These are phyloP conservation scores for Phyllotreta striolata DNA, from an alignment of 2,888 invertebrate genomes.

Conservation along the genomic window DNA sequence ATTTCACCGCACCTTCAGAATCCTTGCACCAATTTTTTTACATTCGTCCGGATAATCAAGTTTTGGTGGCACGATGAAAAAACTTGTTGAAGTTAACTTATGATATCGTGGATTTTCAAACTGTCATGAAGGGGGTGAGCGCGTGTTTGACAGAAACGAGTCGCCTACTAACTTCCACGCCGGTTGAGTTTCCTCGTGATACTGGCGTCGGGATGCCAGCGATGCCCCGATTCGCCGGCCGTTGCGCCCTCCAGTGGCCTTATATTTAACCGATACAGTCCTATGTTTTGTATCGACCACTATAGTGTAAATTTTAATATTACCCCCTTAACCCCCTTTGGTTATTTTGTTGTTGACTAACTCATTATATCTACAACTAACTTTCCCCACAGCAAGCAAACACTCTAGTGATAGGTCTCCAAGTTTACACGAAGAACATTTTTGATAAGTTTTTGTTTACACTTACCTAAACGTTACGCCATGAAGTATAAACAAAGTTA, in stretches of 20 bases:
- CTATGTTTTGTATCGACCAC: slow-evolving; percentile 47
- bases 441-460: too few relatives aligned
- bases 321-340: slow-evolving; percentile 28
- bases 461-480: too few relatives aligned
- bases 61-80: slow-evolving; percentile 19
- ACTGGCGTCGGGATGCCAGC: slow-evolving; percentile 51
- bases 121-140: slow-evolving; percentile 34
- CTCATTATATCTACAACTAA: slow-evolving; percentile 23
- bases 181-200: slow-evolving; percentile 46
- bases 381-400: too few relatives aligned
- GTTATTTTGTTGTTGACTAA: slow-evolving; percentile 32
- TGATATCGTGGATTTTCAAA: slow-evolving; percentile 25
- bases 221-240: slow-evolving; percentile 41
- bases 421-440: too few relatives aligned
- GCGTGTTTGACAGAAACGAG: slow-evolving; percentile 42
- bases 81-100: slow-evolving; percentile 14
- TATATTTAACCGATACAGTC: slow-evolving; percentile 38
- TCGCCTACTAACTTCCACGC: slow-evolving; percentile 26
- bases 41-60: slow-evolving; percentile 1
- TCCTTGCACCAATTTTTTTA: slow-evolving; percentile 14
- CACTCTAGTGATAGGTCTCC: too few relatives aligned
- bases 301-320: slow-evolving; percentile 37
- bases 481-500: too few relatives aligned
- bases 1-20: slow-evolving; percentile 30
- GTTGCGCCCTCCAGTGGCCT: slow-evolving; percentile 48